These are phyloP conservation scores for Anthonomus grandis DNA, from an alignment of 1,140 invertebrate genomes.

Conservation along the genomic window DNA sequence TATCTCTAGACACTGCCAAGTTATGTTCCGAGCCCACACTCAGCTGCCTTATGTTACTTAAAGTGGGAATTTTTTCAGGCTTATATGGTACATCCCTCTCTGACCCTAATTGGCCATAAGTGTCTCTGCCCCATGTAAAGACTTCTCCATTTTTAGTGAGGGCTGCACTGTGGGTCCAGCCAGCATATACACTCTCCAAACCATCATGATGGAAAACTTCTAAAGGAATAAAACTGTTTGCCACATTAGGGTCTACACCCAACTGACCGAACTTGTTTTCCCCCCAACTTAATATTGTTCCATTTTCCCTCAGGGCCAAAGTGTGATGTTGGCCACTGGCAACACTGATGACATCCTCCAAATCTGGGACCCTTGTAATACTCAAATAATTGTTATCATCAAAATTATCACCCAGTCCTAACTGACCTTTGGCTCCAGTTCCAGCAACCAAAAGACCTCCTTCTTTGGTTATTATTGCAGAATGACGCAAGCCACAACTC, in stretches of 20 bases:
- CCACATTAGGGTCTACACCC: conserved; percentile 52
- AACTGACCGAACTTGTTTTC: conserved; percentile 74
- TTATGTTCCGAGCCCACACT: conserved; percentile 77
- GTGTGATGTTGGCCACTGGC: conserved; percentile 74
- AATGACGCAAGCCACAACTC: conserved; percentile 65
- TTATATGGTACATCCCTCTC: conserved; percentile 34
- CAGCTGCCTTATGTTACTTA: conserved; percentile 54
- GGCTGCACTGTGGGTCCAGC: conserved; percentile 71
- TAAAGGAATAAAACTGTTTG: conserved; percentile 53
- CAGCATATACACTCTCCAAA: conserved; percentile 56
- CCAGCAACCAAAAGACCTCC: conserved; percentile 60
- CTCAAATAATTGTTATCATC: conserved; percentile 52
- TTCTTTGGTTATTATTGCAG: conserved; percentile 63
- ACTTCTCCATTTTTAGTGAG: conserved; percentile 59
- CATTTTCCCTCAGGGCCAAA: conserved; percentile 56
- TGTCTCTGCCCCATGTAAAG: conserved; percentile 75
- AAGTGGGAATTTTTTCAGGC: conserved; percentile 43
- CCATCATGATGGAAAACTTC: conserved; percentile 48
- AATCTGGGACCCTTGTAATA: conserved; percentile 54
- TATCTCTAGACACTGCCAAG: conserved; percentile 58
- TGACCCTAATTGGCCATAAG: conserved; percentile 69
- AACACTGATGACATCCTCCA: conserved; percentile 55
- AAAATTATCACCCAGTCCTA: conserved; percentile 56
- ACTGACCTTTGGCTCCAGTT: conserved; percentile 61
- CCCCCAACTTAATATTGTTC: conserved; percentile 64